Percentiles rank a stretch among this genome's conserved stretches.
Conservation (phyloP, 2,888 invertebrate species). For the Hemithea aestivaria region DNA sequence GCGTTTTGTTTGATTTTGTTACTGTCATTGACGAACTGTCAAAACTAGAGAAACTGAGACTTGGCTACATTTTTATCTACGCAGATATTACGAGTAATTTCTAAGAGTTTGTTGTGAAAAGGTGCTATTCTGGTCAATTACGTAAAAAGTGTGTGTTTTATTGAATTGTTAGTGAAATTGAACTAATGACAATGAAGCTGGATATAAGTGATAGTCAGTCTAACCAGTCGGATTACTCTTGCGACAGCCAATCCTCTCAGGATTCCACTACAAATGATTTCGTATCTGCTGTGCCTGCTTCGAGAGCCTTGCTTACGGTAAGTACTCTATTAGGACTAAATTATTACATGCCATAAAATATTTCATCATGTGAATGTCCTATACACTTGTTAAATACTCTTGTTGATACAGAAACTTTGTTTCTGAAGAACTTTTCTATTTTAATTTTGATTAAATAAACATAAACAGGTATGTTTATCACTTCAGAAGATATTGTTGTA, state of each 20-base stretch:
- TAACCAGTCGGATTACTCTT: conserved; percentile 80
- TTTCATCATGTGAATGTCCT: not conserved
- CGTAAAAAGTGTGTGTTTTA: conserved; percentile 42
- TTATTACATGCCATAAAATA: not conserved
- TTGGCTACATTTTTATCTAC: conserved; percentile 24
- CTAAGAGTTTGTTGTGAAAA: conserved; percentile 10
- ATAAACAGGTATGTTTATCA: no score
- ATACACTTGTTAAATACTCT: no score
- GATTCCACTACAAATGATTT: conserved; percentile 76
- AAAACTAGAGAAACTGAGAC: conserved; percentile 37
- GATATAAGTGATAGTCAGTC: conserved; percentile 80
- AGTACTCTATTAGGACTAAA: conserved; percentile 32
- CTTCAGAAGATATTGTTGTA: no score
- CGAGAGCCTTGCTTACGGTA: conserved; percentile 62
- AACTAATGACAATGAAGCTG: conserved; percentile 79
- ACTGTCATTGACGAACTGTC: conserved; percentile 61
- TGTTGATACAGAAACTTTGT: no score
- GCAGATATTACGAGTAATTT: conserved; percentile 37
- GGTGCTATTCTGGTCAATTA: conserved; percentile 26
- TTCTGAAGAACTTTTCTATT: no score
- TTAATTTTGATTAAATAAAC: no score
- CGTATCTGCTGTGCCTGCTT: conserved; percentile 52
- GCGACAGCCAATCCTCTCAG: conserved; percentile 80
- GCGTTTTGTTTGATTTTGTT: conserved; percentile 50
- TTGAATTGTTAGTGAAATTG: conserved; percentile 44